phyloP scores from a whole-genome alignment of 1,140 invertebrate species.

The Drosophila biarmipes region DNA sequence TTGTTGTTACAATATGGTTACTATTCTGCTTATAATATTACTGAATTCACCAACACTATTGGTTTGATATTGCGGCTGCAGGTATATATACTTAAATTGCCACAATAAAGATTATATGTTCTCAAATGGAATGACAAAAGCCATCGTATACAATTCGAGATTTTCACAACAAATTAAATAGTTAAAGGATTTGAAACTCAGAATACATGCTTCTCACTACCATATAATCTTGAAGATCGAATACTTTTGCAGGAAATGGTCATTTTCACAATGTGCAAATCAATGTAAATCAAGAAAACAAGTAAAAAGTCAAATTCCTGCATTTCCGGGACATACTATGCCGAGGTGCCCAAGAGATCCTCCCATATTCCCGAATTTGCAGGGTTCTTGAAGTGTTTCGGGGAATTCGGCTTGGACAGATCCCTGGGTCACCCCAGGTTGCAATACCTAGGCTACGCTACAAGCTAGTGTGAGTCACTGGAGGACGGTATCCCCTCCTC shows the following conservation, averaged over 20 bases:
- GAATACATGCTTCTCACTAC: neutral
- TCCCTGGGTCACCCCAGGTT: neutral
- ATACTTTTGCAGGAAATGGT: neutral
- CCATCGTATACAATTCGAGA: too few species aligned
- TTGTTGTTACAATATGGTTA: neutral
- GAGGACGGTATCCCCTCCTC: neutral
- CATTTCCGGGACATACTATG: neutral
- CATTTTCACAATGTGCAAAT: neutral
- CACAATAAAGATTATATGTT: too few species aligned
- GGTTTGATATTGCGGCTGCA: too few species aligned
- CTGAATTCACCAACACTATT: neutral
- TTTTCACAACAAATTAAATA: too few species aligned
- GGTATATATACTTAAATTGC: too few species aligned
- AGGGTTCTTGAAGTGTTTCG: neutral
- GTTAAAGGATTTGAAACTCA: neutral
- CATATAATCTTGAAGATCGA: neutral
- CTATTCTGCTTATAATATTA: neutral
- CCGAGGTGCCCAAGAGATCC: neutral
- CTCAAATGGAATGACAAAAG: too few species aligned
- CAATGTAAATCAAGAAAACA: neutral
- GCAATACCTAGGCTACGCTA: constrained; percentile 16
- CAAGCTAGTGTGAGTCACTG: constrained; percentile 3
- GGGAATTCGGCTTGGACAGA: neutral
- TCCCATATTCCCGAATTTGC: neutral
- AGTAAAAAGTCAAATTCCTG: neutral